Evolutionary conservation across 2,113 vertebrate genomes (phyloP), one percentile per base, ranked within the genome.

Genomic region (Podilymbus podiceps): DNA sequence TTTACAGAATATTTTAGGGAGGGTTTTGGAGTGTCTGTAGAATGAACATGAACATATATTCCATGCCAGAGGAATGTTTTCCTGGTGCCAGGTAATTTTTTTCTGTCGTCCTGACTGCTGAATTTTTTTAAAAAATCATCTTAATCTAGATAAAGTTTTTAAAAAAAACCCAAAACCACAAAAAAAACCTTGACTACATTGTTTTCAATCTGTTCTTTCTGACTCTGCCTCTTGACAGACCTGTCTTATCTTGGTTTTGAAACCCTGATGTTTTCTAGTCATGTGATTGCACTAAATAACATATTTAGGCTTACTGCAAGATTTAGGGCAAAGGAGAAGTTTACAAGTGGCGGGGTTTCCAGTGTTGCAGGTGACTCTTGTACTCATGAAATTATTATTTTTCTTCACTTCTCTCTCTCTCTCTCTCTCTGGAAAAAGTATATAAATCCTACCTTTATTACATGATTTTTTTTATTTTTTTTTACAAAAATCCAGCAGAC

Each of bases 21-120:
- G 40, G 8, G 8, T 93, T 91, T 44, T 78, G 33, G 33, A 82
- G 30, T 79, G 75, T 72, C 11, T 78, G 25, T 56, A 52, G 23
- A 82, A 89, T 64, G 66, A 96, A 44, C 3, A 15, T 47, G 35
- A 89, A 63, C 50, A 55, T 0, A 0, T 74, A 46, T 81, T 71
- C 38, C 6, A 1, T 87, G 87, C 87, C 81, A 93, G 71, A 95
- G 88, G 88, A 95, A 89, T 72, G 81, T 56, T 96, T 89, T 94
- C 47, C 21, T 75, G 18, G 44, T 95, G 87, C 69, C 84, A 93
- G 74, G 52, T 84, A 44, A 55, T 75, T 84, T 77, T 38, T 47
- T 53, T 42, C 42, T 81, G 13, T 79, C 12, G 5, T 59, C 15
- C 24, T 47, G 33, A n/a, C 11, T 60, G 23, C 8, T 38, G 52